Evolutionary conservation across 2,888 invertebrate genomes (phyloP).

Genomic region (Macrosoma leucophasiata): DNA sequence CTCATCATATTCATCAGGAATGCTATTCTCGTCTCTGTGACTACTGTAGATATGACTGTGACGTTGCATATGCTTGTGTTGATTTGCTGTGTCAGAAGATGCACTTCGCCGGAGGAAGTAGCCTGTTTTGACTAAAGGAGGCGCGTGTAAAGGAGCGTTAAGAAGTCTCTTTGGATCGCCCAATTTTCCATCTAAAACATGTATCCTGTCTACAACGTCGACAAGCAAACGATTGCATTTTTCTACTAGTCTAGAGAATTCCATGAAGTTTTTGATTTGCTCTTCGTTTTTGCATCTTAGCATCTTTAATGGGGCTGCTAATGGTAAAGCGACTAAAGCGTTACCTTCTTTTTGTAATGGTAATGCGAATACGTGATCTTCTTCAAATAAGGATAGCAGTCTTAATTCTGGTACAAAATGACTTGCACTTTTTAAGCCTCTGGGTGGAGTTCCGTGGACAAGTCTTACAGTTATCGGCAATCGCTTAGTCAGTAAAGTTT

Average conservation of each 20-base stretch:
- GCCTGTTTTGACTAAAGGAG: slow-evolving; percentile 76
- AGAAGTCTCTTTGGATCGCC: slow-evolving; percentile 77
- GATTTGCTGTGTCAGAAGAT: slow-evolving; percentile 83
- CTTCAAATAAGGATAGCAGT: slow-evolving; percentile 88
- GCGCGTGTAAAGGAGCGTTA: slow-evolving; percentile 57
- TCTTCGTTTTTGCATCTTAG: slow-evolving; percentile 89
- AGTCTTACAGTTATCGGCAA: slow-evolving; percentile 94
- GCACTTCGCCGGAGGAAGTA: slow-evolving; percentile 85
- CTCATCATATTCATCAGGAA: slow-evolving; percentile 92
- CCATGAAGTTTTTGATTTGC: slow-evolving; percentile 82
- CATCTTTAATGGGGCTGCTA: slow-evolving; percentile 90
- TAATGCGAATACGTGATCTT: slow-evolving; percentile 89
- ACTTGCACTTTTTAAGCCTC: slow-evolving; percentile 86
- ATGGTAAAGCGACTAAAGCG: slow-evolving; percentile 86
- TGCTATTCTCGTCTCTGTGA: slow-evolving; percentile 79
- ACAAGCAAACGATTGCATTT: slow-evolving; percentile 83
- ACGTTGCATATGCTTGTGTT: slow-evolving; percentile 69
- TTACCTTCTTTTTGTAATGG: slow-evolving; percentile 88
- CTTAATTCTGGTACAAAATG: slow-evolving; percentile 91
- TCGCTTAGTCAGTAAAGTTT: slow-evolving; percentile 90
- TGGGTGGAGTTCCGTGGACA: slow-evolving; percentile 92
- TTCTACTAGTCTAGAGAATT: slow-evolving; percentile 86
- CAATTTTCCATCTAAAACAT: slow-evolving; percentile 87
- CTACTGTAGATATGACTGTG: slow-evolving; percentile 72
- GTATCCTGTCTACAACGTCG: slow-evolving; percentile 87